Conservation (phyloP, 2,888 invertebrate species). For the Plebejus argus region DNA sequence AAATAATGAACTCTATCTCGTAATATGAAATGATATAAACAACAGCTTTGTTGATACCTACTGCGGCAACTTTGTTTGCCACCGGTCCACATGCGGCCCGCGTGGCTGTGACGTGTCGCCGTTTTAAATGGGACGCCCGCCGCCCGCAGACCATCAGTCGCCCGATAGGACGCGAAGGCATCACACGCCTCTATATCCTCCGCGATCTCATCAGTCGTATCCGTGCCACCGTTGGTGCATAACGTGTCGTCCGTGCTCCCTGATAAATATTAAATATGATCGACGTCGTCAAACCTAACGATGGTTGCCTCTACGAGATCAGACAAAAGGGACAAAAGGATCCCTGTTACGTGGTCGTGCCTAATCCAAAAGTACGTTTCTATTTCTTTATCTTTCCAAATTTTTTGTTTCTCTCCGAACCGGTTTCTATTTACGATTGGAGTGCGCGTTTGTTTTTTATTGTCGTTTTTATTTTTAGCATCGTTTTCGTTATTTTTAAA, state of each 20-base stretch:
- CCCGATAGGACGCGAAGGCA: constrained; percentile 65
- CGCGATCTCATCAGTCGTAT: constrained; percentile 50
- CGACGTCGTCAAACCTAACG: constrained; percentile 69
- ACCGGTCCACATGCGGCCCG: constrained; percentile 70
- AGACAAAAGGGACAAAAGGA: constrained; percentile 84
- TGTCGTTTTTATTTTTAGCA: not conserved
- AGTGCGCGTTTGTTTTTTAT: constrained; percentile 33
- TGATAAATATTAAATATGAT: constrained; percentile 63
- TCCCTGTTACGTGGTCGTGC: constrained; percentile 86
- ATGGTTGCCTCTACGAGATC: constrained; percentile 84
- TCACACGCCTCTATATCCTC: constrained; percentile 36
- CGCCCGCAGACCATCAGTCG: constrained; percentile 83
- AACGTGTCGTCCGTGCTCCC: constrained; percentile 55
- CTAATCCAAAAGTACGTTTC: constrained; percentile 83
- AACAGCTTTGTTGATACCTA: constrained; percentile 62
- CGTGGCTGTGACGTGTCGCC: constrained; percentile 76
- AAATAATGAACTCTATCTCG: constrained; percentile 12
- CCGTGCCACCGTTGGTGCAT: constrained; percentile 53
- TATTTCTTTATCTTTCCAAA: constrained; percentile 40
- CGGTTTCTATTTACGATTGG: constrained; percentile 30
- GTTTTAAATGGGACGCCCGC: constrained; percentile 76
- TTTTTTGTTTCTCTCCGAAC: constrained; percentile 35
- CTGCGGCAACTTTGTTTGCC: constrained; percentile 62
- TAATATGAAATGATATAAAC: constrained; percentile 49
- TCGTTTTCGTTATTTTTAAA: constrained; percentile 11